Base-by-base conservation (phyloP, 2,797 vertebrate species). In the Furcifer pardalis region DNA sequence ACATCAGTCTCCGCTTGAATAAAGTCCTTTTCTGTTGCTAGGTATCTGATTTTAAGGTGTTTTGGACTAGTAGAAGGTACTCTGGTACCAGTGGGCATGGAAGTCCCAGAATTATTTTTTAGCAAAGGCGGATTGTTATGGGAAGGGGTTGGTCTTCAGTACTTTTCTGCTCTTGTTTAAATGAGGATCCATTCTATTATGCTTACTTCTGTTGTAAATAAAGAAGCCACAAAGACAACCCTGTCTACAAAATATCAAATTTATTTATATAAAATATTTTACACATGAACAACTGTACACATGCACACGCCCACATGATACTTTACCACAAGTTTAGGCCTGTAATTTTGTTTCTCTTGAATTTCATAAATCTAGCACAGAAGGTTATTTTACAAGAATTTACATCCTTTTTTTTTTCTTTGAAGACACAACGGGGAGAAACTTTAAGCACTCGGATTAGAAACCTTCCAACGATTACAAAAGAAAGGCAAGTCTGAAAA, bases 401-500 rank as follows among this genome's bases (percentile, higher is more conserved):
- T 97, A 97, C 95, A 95, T n/a, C n/a, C n/a, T n/a, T n/a, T 62
- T 81, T 76, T 65, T 80, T 94, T 95, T 96, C 95, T 94, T 97
- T 97, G 96, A 98, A 98, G 98, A 98, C 98, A 98, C 97, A 97
- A 96, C 97, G 97, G 97, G 97, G 97, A 97, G 80, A 96, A 97
- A 97, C 97, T 96, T 97, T 95, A 95, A 97, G 97, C 97, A 94
- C 91, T 93, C 94, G 94, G 97, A 81, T 97, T 98, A 98, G 96
- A 98, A 98, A 99, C 97, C 98, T 97, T 96, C 95, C 95, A 69
- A 95, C 96, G 98, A 96, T 97, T 99, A 99, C 97, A 99, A 99
- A 98, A 97, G 94, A 98, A 99, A 99, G 98, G 98, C 98, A 98
- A n/a, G 96, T 99, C 97, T 98, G 97, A 98, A 98, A 99, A 99